These are phyloP conservation scores for Hemiprocne comata DNA, from an alignment of 2,113 vertebrate genomes.

Conservation along the genomic window DNA sequence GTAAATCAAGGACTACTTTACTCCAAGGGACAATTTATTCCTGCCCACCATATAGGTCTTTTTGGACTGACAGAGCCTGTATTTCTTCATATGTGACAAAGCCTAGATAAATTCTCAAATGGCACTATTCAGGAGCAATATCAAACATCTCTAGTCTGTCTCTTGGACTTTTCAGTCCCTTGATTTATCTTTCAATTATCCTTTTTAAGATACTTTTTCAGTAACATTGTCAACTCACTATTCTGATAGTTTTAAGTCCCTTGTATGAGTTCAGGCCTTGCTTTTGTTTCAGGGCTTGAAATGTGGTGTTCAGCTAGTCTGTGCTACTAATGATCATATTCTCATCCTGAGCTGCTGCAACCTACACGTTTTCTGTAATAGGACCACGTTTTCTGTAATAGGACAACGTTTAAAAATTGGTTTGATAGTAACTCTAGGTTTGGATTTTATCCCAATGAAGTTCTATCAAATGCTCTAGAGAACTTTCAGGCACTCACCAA, in stretches of 20 bases:
- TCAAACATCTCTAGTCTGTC: background rate
- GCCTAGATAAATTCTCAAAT: background rate
- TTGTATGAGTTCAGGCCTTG: background rate
- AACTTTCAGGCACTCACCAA: background rate
- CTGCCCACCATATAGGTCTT: background rate
- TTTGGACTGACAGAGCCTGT: background rate
- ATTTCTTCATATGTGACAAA: background rate
- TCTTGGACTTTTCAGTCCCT: background rate
- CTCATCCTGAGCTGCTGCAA: background rate
- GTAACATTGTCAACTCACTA: background rate
- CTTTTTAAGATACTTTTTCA: background rate
- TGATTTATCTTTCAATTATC: background rate
- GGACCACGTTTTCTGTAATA: background rate
- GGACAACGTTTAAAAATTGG: background rate
- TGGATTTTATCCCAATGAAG: background rate
- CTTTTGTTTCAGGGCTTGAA: background rate
- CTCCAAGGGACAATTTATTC: conserved; percentile 15
- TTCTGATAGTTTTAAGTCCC: background rate
- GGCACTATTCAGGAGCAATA: background rate
- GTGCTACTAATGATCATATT: background rate
- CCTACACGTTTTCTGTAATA: background rate
- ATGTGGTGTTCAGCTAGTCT: background rate
- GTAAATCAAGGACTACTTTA: background rate
- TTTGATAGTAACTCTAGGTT: background rate
- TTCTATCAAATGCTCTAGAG: background rate